Percentiles rank a stretch among this genome's conserved stretches.
Conservation (phyloP, 2,888 invertebrate species). For the Mycalesis mineus region DNA sequence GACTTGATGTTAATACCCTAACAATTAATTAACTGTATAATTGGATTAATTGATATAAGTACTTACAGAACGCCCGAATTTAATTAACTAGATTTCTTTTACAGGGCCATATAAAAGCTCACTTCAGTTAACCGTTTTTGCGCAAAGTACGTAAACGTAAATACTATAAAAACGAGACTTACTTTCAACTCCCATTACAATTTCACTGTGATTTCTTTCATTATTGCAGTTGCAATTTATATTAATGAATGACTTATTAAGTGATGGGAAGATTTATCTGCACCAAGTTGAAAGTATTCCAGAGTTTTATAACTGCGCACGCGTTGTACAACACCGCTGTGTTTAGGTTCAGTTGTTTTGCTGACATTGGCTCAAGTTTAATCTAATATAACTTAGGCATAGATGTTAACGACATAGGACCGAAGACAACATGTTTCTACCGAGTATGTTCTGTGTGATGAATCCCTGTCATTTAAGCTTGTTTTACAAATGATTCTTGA, state of each 20-base stretch:
- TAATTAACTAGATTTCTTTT: constrained; percentile 6
- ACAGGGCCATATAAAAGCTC: constrained; percentile 1
- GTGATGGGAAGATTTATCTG: neutral
- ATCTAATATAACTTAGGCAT: too few species aligned
- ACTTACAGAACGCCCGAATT: neutral
- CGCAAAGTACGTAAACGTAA: neutral
- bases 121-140: neutral
- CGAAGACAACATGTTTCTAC: too few species aligned
- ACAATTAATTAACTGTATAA: constrained; percentile 3
- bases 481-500: too few species aligned
- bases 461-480: too few species aligned
- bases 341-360: too few species aligned
- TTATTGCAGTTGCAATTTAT: neutral
- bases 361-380: too few species aligned
- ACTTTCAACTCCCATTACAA: neutral
- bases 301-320: too few species aligned
- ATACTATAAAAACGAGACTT: neutral
- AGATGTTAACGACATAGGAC: too few species aligned
- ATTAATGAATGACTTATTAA: neutral
- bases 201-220: neutral
- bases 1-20: neutral
- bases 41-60: neutral
- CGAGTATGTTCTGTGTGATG: too few species aligned
- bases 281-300: too few species aligned
- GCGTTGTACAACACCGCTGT: too few species aligned